A percentile compares a stretch with the other conserved stretches of the same genome.
These are phyloP conservation scores for Meleagris gallopavo DNA, from an alignment of 2,113 vertebrate species.

Conservation along the genomic window DNA sequence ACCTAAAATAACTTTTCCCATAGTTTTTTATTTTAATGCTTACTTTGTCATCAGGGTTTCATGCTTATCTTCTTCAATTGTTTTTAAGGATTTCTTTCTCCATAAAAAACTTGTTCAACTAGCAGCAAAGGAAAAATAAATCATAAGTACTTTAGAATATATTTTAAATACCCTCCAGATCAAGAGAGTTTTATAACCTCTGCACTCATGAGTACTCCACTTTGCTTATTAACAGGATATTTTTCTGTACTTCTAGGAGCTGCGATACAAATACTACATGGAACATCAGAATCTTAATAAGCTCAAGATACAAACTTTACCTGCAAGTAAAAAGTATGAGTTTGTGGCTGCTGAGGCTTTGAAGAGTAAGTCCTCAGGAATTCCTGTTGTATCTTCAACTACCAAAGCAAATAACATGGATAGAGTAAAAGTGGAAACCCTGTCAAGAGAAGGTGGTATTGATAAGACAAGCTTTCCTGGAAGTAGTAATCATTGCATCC, in stretches of 20 bases:
- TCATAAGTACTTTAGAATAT: background rate
- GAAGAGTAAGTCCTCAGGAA: slow-evolving; percentile 3
- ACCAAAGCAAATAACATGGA: background rate
- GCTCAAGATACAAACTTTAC: slow-evolving; percentile 7
- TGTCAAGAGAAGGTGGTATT: background rate
- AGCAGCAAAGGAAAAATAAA: background rate
- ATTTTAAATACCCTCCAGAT: background rate
- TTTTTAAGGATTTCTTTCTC: background rate
- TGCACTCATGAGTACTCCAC: background rate
- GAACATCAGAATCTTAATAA: background rate
- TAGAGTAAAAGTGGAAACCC: background rate
- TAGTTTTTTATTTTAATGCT: background rate
- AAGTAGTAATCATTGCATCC: background rate
- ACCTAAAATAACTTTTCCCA: background rate
- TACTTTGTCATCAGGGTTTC: background rate
- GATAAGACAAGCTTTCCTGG: background rate
- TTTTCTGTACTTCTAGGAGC: slow-evolving; percentile 59
- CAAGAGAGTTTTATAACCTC: background rate
- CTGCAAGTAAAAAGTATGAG: slow-evolving; percentile 26
- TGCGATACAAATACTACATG: slow-evolving; percentile 67
- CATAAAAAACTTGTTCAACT: background rate
- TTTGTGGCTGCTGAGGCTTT: background rate
- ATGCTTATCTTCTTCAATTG: background rate
- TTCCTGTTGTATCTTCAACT: background rate
- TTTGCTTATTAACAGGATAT: background rate